Percentiles rank a stretch among this genome's conserved stretches.
Evolutionary conservation across 2,888 invertebrate species (phyloP).

Genomic region (Drosophila setosimentum): DNA sequence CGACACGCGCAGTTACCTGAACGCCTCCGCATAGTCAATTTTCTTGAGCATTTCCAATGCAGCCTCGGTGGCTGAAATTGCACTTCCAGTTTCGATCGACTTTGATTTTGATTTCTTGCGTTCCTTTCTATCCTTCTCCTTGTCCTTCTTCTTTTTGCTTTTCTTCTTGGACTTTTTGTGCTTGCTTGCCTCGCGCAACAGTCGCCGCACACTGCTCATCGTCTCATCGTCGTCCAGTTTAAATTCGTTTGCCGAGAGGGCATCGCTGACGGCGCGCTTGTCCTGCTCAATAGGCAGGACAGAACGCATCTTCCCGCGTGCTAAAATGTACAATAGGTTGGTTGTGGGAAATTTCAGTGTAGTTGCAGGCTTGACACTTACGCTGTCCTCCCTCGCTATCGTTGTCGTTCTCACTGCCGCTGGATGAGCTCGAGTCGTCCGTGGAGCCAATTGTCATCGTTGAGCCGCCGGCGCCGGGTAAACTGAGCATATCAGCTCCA

Average conservation of each 20-base stretch:
- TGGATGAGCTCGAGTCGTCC: constrained; percentile 64
- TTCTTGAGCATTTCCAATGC: constrained; percentile 87
- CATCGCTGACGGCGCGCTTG: constrained; percentile 59
- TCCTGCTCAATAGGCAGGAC: constrained; percentile 85
- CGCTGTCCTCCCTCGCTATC: constrained; percentile 57
- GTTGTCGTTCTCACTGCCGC: constrained; percentile 44
- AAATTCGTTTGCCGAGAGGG: constrained; percentile 60
- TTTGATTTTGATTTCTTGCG: constrained; percentile 82
- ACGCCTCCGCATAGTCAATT: constrained; percentile 89
- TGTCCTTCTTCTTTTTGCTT: constrained; percentile 84
- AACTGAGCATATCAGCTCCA: constrained; percentile 28
- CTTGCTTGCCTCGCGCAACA: constrained; percentile 92
- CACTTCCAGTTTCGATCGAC: constrained; percentile 28
- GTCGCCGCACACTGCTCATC: constrained; percentile 94
- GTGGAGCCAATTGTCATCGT: constrained; percentile 44
- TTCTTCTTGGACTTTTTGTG: constrained; percentile 88
- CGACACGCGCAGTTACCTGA: constrained; percentile 86
- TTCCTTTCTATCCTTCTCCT: constrained; percentile 67
- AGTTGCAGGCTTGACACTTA: constrained; percentile 41
- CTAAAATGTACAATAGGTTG: constrained; percentile 57
- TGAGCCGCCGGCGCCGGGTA: constrained; percentile 9
- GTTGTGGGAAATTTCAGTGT: constrained; percentile 3
- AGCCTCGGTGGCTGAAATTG: constrained; percentile 68
- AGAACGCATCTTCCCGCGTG: constrained; percentile 86
- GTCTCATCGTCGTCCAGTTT: constrained; percentile 91